These are phyloP conservation scores for Nothoprocta perdicaria DNA, from an alignment of 2,113 vertebrate species.

Conservation along the genomic window DNA sequence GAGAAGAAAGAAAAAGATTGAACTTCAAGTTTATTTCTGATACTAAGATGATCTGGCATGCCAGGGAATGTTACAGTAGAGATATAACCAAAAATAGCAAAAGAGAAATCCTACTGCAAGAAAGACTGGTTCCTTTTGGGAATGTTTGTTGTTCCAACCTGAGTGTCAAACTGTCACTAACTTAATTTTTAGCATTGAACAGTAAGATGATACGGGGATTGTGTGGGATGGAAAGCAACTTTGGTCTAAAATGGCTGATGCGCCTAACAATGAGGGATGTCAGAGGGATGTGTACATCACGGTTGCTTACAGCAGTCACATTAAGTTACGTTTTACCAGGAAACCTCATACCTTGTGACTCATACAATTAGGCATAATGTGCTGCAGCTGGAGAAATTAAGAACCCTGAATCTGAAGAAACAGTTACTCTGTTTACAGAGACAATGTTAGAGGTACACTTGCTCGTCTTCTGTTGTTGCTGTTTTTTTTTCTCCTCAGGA, in stretches of 20 bases:
- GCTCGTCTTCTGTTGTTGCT: not conserved
- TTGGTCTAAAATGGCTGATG: not conserved
- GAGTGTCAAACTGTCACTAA: fast-evolving
- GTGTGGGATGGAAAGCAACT: not conserved
- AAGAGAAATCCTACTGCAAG: not conserved
- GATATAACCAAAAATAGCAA: not conserved
- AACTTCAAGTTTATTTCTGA: not conserved
- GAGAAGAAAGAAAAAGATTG: not conserved
- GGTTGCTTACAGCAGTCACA: not conserved
- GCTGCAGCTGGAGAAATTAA: slow-evolving; percentile 23
- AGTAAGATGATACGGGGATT: not conserved
- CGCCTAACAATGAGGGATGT: fast-evolving
- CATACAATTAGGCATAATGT: not conserved
- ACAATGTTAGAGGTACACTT: not conserved
- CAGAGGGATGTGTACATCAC: not conserved
- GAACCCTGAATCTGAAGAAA: not conserved
- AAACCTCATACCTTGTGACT: not conserved
- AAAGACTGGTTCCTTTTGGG: not conserved
- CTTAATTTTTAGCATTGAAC: not conserved
- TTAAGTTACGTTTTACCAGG: not conserved
- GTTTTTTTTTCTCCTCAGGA: not conserved
- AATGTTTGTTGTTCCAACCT: not conserved
- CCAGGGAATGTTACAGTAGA: not conserved
- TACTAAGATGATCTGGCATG: not conserved
- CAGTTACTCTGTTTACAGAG: not conserved